These are phyloP conservation scores for Felis catus DNA, from an alignment of 2,113 vertebrate genomes.

Conservation along the genomic window DNA sequence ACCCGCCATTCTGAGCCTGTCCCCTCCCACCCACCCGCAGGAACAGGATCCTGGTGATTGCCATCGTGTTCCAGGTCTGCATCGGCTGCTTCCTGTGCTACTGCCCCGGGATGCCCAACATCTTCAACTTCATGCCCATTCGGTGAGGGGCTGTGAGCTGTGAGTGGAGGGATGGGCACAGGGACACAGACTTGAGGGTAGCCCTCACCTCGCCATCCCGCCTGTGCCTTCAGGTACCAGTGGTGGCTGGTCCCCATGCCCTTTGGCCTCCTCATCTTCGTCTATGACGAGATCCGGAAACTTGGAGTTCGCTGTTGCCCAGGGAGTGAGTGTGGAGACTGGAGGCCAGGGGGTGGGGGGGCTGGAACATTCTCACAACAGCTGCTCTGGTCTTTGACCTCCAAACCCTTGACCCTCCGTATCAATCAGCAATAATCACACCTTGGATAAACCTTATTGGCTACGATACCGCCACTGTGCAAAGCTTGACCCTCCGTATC, in stretches of 20 bases:
- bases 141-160: constrained; percentile 81
- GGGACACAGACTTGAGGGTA: not conserved
- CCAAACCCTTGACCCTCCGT: not conserved
- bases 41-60: constrained; percentile 88
- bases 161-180: not conserved
- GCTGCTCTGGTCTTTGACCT: not conserved
- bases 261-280: constrained; percentile 90
- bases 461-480: too few relatives aligned
- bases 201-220: not conserved
- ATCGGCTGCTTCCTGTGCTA: constrained; percentile 92
- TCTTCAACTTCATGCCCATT: constrained; percentile 95
- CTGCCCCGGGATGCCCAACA: constrained; percentile 93
- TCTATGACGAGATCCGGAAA: constrained; percentile 92
- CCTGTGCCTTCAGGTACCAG: constrained; percentile 84
- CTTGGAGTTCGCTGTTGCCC: constrained; percentile 90
- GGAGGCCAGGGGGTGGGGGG: rapidly evolving
- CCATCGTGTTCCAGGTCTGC: constrained; percentile 91
- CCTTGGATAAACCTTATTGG: too few relatives aligned
- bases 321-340: constrained; percentile 86
- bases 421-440: not conserved
- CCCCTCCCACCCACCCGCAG: constrained; percentile 66
- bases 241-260: constrained; percentile 93
- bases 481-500: too few relatives aligned
- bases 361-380: not conserved
- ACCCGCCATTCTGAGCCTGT: not conserved